These are phyloP conservation scores for Cotesia glomerata DNA, from an alignment of 1,140 invertebrate genomes.

Conservation along the genomic window DNA sequence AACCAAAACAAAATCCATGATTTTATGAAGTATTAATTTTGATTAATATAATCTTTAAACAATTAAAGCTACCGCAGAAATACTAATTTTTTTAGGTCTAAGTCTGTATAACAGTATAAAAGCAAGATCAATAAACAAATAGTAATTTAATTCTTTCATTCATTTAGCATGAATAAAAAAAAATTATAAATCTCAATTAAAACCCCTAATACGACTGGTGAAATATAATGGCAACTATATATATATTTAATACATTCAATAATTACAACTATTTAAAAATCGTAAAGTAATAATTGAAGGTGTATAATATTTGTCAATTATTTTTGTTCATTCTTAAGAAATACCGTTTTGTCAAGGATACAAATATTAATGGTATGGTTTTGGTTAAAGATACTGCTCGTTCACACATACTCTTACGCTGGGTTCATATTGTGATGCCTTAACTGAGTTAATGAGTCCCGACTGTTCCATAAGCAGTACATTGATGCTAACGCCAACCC, in stretches of 20 bases:
- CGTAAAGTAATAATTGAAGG: background rate
- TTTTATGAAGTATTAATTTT: no score
- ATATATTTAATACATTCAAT: slow-evolving; percentile 10
- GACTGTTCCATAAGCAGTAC: slow-evolving; percentile 70
- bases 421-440: slow-evolving; percentile 56
- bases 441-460: slow-evolving; percentile 61
- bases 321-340: background rate
- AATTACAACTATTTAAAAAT: background rate
- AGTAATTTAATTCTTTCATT: background rate
- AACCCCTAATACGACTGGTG: background rate
- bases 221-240: slow-evolving; percentile 18
- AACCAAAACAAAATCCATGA: no score
- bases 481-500: slow-evolving; percentile 72
- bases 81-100: no score
- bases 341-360: slow-evolving; percentile 20
- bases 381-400: slow-evolving; percentile 44
- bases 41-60: no score
- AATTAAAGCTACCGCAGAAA: background rate
- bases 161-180: slow-evolving; percentile 13
- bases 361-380: slow-evolving; percentile 37
- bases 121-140: background rate
- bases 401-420: slow-evolving; percentile 59
- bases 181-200: slow-evolving; percentile 12
- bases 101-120: no score
- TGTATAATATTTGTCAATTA: background rate